Percentiles rank a stretch among this genome's conserved stretches.
These are phyloP conservation scores for Danio albolineatus DNA, from an alignment of 2,797 vertebrate genomes.

Conservation along the genomic window DNA sequence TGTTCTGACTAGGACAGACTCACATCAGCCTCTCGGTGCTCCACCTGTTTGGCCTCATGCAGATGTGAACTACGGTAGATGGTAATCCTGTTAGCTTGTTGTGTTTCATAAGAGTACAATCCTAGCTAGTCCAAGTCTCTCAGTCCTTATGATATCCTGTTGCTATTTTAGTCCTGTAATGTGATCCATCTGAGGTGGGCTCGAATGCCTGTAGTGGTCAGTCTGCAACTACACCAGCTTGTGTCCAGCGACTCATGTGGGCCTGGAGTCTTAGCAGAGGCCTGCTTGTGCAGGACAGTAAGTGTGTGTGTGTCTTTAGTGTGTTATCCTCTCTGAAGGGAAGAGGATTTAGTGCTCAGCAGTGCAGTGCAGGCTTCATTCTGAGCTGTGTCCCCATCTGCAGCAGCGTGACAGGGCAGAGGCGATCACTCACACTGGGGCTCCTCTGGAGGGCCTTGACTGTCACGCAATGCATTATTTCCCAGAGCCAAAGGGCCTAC, in stretches of 20 bases:
- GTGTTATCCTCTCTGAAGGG: slow-evolving; percentile 70
- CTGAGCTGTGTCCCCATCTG: slow-evolving; percentile 20
- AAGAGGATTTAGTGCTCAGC: slow-evolving; percentile 72
- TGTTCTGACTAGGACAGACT: background rate
- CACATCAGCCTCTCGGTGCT: background rate
- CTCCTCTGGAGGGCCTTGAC: slow-evolving; percentile 64
- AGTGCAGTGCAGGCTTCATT: slow-evolving; percentile 43
- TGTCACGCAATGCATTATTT: slow-evolving; percentile 47
- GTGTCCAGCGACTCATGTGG: slow-evolving; percentile 32
- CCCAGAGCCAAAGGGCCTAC: slow-evolving; percentile 65
- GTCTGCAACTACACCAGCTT: background rate
- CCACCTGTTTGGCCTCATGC: too few species aligned
- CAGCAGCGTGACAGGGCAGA: slow-evolving; percentile 24
- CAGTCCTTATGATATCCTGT: too few species aligned
- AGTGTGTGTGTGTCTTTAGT: background rate
- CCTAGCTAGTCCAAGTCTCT: too few species aligned
- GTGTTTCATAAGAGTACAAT: background rate
- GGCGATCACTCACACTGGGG: slow-evolving; percentile 60
- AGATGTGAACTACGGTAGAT: slow-evolving; percentile 2
- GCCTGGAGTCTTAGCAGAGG: slow-evolving; percentile 13
- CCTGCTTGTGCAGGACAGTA: slow-evolving; percentile 19
- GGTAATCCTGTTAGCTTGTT: background rate
- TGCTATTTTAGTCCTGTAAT: slow-evolving; percentile 46
- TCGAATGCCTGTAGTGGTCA: background rate
- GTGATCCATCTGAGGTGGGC: slow-evolving; percentile 34